Conservation (phyloP, 2,888 invertebrate species). For the Metellina segmentata region DNA sequence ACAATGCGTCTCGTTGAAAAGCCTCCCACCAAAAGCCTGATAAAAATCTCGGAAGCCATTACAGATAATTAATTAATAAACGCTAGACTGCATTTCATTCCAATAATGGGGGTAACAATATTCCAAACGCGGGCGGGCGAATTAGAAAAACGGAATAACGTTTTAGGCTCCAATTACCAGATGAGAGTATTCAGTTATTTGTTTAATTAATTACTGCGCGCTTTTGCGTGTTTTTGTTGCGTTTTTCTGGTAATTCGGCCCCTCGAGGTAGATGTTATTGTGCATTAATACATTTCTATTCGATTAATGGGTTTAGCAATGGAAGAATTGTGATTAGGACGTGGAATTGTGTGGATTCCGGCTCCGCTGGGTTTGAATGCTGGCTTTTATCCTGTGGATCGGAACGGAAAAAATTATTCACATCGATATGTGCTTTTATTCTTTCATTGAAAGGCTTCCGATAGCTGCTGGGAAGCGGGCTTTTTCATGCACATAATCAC, state of each 20-base stretch:
- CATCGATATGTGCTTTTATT: not conserved
- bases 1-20: constrained; percentile 4
- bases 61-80: constrained; percentile 73
- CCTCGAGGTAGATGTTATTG: constrained; percentile 12
- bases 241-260: not conserved
- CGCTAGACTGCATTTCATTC: constrained; percentile 49
- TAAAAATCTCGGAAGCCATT: constrained; percentile 66
- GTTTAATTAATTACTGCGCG: constrained; percentile 56
- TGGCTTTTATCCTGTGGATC: not conserved
- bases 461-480: not conserved
- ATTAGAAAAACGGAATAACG: constrained; percentile 43
- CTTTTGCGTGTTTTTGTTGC: constrained; percentile 12
- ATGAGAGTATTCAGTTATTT: constrained; percentile 50
- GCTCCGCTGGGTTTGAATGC: not conserved
- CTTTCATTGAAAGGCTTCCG: too few relatives aligned
- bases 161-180: constrained; percentile 56
- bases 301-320: constrained; percentile 37
- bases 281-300: constrained; percentile 33
- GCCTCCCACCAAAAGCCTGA: constrained; percentile 16
- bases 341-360: not conserved
- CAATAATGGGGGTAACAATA: constrained; percentile 38
- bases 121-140: not conserved
- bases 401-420: not conserved
- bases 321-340: constrained; percentile 12
- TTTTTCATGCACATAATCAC: not conserved